These are phyloP conservation scores for Ophiothrix spiculata DNA, from an alignment of 35 echinoderm and acorn worm species.

Conservation along the genomic window DNA sequence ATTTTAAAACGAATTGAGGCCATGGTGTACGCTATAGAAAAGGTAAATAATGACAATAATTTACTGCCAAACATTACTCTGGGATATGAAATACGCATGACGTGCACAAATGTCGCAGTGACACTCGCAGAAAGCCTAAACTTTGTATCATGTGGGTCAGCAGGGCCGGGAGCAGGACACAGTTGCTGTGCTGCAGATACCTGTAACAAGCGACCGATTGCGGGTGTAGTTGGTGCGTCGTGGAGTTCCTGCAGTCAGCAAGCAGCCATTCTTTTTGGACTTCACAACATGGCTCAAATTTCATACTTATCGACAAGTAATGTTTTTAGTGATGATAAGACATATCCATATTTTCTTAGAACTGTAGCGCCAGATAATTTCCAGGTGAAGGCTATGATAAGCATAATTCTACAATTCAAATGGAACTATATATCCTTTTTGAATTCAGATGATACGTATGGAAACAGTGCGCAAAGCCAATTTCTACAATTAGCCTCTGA, in stretches of 20 bases:
- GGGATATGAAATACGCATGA: slow-evolving; percentile 86
- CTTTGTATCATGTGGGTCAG: too few species aligned
- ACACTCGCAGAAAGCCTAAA: too few species aligned
- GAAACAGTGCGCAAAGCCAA: slow-evolving; percentile 60
- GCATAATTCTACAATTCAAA: slow-evolving; percentile 56
- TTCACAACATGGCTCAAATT: slow-evolving; percentile 79
- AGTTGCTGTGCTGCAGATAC: too few species aligned
- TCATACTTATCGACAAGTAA: slow-evolving; percentile 89
- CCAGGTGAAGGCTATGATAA: slow-evolving; percentile 81
- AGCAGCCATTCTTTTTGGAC: slow-evolving; percentile 71
- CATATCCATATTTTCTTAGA: slow-evolving; percentile 82
- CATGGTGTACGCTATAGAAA: too few species aligned
- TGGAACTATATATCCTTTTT: slow-evolving; percentile 87
- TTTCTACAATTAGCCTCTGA: slow-evolving; percentile 37
- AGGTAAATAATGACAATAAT: slow-evolving; percentile 63
- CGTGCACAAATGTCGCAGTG: too few species aligned
- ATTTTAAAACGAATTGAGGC: too few species aligned
- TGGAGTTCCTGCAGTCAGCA: slow-evolving; percentile 74
- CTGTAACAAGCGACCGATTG: too few species aligned
- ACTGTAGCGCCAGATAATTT: slow-evolving; percentile 76
- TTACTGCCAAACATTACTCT: slow-evolving; percentile 68
- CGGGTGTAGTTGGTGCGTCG: slow-evolving; percentile 81
- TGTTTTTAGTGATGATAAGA: slow-evolving; percentile 70
- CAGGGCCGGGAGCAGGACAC: too few species aligned
- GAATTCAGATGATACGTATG: too few species aligned